These are phyloP conservation scores for Atrichornis clamosus DNA, from an alignment of 2,113 vertebrate genomes.

Conservation along the genomic window DNA sequence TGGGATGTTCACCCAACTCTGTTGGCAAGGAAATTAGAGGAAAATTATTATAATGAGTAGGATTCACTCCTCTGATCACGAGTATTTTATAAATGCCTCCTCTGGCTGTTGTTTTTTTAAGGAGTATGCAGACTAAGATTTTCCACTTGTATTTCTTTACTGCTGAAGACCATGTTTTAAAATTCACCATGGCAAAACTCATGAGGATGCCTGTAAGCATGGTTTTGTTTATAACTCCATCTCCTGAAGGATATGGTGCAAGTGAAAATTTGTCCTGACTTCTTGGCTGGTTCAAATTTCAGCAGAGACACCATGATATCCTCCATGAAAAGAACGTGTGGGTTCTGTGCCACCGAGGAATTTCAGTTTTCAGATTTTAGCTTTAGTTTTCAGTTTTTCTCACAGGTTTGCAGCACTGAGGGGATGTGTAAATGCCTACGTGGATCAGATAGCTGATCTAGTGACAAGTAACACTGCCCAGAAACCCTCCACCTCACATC, in stretches of 20 bases:
- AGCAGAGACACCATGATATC: not conserved
- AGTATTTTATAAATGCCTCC: not conserved
- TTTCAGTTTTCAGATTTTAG: not conserved
- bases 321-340: not conserved
- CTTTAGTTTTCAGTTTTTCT: not conserved
- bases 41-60: not conserved
- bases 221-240: not conserved
- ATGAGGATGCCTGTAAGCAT: not conserved
- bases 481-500: not conserved
- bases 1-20: not conserved
- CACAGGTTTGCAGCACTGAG: not conserved
- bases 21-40: not conserved
- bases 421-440: accelerated
- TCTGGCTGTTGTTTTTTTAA: not conserved
- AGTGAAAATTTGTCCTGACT: not conserved
- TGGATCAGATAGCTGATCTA: not conserved
- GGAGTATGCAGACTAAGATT: not conserved
- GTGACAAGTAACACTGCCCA: not conserved
- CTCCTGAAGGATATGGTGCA: not conserved
- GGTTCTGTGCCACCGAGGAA: not conserved
- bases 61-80: not conserved
- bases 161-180: not conserved
- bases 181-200: not conserved
- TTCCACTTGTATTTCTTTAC: not conserved
- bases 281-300: not conserved